Percentiles rank a stretch among this genome's conserved stretches.
phyloP scores from a whole-genome alignment of 2,113 vertebrate species.

The Corythaixoides concolor region DNA sequence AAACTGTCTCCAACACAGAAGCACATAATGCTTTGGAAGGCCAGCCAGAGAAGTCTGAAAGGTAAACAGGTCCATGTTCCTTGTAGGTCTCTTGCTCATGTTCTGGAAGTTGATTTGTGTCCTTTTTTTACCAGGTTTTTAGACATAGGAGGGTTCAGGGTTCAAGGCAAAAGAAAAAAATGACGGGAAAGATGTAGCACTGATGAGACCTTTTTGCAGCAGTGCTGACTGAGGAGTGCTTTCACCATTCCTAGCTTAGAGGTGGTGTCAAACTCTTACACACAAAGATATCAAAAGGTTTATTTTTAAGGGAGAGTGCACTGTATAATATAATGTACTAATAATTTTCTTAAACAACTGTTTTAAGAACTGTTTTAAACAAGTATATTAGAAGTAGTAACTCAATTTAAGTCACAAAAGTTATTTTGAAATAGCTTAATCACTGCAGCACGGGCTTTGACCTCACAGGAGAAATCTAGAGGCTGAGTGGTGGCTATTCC shows the following conservation, averaged over 20 bases:
- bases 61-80: constrained; percentile 27
- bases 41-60: not conserved
- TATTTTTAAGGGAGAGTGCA: not conserved
- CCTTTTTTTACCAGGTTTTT: not conserved
- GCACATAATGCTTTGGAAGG: not conserved
- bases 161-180: not conserved
- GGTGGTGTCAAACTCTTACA: not conserved
- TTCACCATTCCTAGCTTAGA: not conserved
- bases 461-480: not conserved
- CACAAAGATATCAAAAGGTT: not conserved
- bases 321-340: not conserved
- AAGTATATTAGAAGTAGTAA: not conserved
- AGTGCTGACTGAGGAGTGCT: not conserved
- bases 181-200: not conserved
- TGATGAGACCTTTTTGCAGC: not conserved
- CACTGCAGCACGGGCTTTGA: not conserved
- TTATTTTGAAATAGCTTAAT: not conserved
- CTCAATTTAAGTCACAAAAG: not conserved
- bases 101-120: not conserved
- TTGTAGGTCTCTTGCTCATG: not conserved
- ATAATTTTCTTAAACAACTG: not conserved
- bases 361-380: too few species aligned
- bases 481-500: not conserved
- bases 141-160: not conserved
- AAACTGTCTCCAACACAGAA: constrained; percentile 17